Percentiles rank a stretch among this genome's conserved stretches.
These are phyloP conservation scores for Alethe diademata DNA, from an alignment of 2,113 vertebrate species.

Conservation along the genomic window DNA sequence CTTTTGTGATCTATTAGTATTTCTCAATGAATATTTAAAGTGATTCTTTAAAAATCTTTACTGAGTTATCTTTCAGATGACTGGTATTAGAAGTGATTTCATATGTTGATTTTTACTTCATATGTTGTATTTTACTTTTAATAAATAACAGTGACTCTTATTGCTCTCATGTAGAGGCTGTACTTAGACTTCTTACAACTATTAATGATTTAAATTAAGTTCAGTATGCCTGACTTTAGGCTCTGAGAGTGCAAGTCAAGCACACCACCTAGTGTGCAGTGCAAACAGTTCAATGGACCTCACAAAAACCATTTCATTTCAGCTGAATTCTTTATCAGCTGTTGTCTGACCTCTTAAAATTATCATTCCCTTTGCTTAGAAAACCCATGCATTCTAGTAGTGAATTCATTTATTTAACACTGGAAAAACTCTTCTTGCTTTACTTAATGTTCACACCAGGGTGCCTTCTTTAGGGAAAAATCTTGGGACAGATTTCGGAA, in stretches of 20 bases:
- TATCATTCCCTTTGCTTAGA: not conserved
- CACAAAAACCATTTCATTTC: not conserved
- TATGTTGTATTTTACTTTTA: not conserved
- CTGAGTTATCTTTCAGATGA: not conserved
- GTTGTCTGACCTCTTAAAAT: not conserved
- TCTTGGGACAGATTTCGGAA: not conserved
- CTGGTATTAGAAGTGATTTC: not conserved
- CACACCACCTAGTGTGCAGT: constrained; percentile 65
- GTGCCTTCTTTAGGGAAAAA: not conserved
- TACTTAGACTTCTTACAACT: not conserved
- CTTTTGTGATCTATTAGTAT: not conserved
- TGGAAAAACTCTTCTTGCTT: not conserved
- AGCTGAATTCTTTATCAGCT: not conserved
- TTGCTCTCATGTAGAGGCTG: not conserved
- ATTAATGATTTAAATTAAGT: not conserved
- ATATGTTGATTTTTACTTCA: not conserved
- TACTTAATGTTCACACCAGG: not conserved
- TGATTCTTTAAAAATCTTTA: not conserved
- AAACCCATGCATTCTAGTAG: not conserved
- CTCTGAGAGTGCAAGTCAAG: constrained; percentile 38
- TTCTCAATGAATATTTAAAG: not conserved
- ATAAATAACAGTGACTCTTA: not conserved
- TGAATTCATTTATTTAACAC: not conserved
- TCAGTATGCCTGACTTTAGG: not conserved
- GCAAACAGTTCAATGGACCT: constrained; percentile 7